phyloP scores from a whole-genome alignment of 2,797 vertebrate genomes.

The Spinibarbus caldwelli region DNA sequence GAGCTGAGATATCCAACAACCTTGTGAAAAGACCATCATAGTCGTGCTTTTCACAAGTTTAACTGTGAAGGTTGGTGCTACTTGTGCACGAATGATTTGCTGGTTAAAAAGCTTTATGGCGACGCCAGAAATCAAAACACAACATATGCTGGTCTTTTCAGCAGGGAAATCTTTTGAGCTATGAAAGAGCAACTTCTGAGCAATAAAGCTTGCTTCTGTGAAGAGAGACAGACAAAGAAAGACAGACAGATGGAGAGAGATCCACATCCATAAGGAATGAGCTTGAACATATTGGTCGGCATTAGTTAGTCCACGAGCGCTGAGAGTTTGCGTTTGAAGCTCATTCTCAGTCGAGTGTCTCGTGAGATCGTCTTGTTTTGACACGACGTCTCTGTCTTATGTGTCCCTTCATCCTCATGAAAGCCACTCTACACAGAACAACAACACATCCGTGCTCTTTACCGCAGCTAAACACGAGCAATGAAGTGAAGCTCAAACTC shows the following conservation, averaged over 20 bases:
- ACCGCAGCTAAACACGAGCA: neutral
- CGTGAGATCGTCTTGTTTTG: conserved; percentile 22
- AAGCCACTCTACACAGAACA: neutral
- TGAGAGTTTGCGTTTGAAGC: conserved; percentile 7
- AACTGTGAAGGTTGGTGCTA: neutral
- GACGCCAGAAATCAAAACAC: neutral
- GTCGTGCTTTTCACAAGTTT: neutral
- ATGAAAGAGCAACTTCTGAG: neutral
- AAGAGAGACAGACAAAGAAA: neutral
- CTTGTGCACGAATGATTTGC: neutral
- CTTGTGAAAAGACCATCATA: neutral
- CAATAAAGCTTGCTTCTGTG: neutral
- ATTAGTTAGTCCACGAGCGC: neutral
- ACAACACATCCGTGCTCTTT: neutral
- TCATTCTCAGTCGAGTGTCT: neutral
- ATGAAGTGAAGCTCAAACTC: neutral
- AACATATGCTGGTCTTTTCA: neutral
- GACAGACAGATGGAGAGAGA: too few relatives aligned
- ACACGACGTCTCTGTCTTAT: neutral
- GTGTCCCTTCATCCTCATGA: conserved; percentile 29
- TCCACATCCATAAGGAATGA: neutral
- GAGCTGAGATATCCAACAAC: neutral
- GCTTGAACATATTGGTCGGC: conserved; percentile 17
- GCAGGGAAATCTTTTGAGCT: neutral
- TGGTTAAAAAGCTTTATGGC: neutral